Percentiles rank a stretch among this genome's conserved stretches.
phyloP scores from a whole-genome alignment of 2,888 invertebrate genomes.

The Embidobia sp. region DNA sequence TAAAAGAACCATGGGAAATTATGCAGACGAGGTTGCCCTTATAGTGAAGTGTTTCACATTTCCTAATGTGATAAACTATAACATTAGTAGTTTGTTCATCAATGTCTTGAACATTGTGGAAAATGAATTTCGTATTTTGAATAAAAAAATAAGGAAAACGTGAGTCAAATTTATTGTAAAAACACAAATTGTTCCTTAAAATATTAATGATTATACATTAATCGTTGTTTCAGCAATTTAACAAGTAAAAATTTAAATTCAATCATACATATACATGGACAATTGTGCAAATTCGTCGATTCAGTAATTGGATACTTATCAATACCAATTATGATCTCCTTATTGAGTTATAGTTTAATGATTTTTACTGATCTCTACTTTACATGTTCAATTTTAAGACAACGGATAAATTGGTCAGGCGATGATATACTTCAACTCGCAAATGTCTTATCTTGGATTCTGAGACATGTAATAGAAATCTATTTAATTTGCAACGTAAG shows the following conservation, averaged over 20 bases:
- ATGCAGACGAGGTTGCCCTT: slow-evolving; percentile 20
- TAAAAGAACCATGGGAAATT: slow-evolving; percentile 14
- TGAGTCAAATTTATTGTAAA: not conserved
- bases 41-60: slow-evolving; percentile 27
- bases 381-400: slow-evolving; percentile 19
- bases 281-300: slow-evolving; percentile 35
- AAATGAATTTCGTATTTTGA: slow-evolving; percentile 22
- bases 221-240: slow-evolving; percentile 15
- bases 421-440: slow-evolving; percentile 10
- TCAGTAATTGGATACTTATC: slow-evolving; percentile 35
- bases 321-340: slow-evolving; percentile 18
- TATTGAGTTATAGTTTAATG: slow-evolving; percentile 27
- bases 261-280: slow-evolving; percentile 25
- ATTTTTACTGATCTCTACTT: slow-evolving; percentile 46
- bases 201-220: not conserved
- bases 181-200: no score
- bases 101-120: slow-evolving; percentile 7
- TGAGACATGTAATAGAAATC: slow-evolving; percentile 22
- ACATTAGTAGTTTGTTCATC: slow-evolving; percentile 24
- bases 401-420: slow-evolving; percentile 6
- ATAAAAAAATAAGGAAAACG: slow-evolving; percentile 2
- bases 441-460: slow-evolving; percentile 21
- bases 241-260: slow-evolving; percentile 15
- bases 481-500: slow-evolving; percentile 39
- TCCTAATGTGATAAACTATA: slow-evolving; percentile 22